These are phyloP conservation scores for Montipora capricornis DNA, from an alignment of 64 coral and sea anemone genomes.

Conservation along the genomic window DNA sequence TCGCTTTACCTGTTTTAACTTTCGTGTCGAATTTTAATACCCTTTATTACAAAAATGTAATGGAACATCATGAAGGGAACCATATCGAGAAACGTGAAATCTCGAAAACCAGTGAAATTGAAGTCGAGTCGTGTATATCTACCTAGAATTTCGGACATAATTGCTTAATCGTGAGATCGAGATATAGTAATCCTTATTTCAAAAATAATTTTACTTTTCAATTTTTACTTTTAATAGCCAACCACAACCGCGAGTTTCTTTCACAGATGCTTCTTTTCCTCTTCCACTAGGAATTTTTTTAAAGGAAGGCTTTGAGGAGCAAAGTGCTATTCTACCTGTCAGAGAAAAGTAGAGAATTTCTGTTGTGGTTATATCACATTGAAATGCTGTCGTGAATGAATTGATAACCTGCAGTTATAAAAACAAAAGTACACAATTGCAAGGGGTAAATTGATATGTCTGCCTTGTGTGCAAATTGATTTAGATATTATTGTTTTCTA, in stretches of 20 bases:
- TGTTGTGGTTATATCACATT: constrained; percentile 28
- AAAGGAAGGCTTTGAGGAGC: neutral
- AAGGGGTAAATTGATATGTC: neutral
- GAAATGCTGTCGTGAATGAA: neutral
- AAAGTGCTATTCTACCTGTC: neutral
- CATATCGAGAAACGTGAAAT: neutral
- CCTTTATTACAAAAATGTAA: constrained; percentile 91
- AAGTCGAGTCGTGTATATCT: neutral
- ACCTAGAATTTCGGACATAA: neutral
- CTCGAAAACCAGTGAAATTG: neutral
- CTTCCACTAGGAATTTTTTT: neutral
- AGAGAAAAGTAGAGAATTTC: neutral
- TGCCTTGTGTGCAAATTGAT: constrained; percentile 20
- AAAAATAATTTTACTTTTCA: neutral
- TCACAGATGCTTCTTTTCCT: neutral
- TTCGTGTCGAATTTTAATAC: constrained; percentile 98
- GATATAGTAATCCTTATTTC: neutral
- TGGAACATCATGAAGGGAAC: constrained; percentile 29
- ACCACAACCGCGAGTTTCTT: neutral
- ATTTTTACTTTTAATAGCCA: no score
- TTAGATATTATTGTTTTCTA: neutral
- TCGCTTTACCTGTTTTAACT: constrained; percentile 85
- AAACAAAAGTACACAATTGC: constrained; percentile 4
- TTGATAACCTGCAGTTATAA: neutral
- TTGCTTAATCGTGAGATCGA: neutral